Percentiles rank a stretch among this genome's conserved stretches.
Evolutionary conservation across 2,888 invertebrate genomes (phyloP).

Genomic region (Zaprionus lineosus): DNA sequence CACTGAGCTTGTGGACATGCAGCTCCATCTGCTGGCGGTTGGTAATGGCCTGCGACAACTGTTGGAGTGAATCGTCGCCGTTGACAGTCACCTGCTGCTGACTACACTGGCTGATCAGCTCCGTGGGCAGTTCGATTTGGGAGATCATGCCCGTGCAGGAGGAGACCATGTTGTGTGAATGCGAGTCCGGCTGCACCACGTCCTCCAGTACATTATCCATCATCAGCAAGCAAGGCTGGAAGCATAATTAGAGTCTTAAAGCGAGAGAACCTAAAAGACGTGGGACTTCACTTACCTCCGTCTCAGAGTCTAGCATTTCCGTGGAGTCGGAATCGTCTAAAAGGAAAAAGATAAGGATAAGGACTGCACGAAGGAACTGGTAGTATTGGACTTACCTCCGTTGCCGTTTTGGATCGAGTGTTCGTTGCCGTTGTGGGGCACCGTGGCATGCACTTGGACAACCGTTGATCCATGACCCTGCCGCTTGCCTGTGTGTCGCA

Average conservation of each 20-base stretch:
- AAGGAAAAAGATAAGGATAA: not conserved
- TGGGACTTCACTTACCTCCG: constrained; percentile 83
- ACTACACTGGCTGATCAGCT: constrained; percentile 72
- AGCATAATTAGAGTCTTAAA: not conserved
- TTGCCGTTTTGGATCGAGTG: constrained; percentile 49
- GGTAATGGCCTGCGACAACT: constrained; percentile 90
- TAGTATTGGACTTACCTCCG: constrained; percentile 32
- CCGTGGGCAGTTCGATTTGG: constrained; percentile 83
- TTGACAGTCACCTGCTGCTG: constrained; percentile 50
- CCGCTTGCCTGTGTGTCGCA: constrained; percentile 72
- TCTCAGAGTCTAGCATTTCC: constrained; percentile 91
- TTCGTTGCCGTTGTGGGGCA: constrained; percentile 26
- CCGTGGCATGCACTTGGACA: constrained; percentile 1
- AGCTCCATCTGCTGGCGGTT: constrained; percentile 87
- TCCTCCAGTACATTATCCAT: constrained; percentile 90
- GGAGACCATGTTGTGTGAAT: constrained; percentile 87
- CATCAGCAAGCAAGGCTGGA: constrained; percentile 87
- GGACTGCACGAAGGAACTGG: not conserved
- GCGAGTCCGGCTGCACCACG: constrained; percentile 86
- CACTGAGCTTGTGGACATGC: constrained; percentile 83
- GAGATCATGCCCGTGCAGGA: constrained; percentile 84
- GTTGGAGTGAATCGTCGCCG: constrained; percentile 88
- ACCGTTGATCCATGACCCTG: constrained; percentile 51
- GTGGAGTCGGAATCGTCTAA: constrained; percentile 88
- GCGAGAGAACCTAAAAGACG: no score